These are phyloP conservation scores for Cololabis saira DNA, from an alignment of 2,113 vertebrate species.

Conservation along the genomic window DNA sequence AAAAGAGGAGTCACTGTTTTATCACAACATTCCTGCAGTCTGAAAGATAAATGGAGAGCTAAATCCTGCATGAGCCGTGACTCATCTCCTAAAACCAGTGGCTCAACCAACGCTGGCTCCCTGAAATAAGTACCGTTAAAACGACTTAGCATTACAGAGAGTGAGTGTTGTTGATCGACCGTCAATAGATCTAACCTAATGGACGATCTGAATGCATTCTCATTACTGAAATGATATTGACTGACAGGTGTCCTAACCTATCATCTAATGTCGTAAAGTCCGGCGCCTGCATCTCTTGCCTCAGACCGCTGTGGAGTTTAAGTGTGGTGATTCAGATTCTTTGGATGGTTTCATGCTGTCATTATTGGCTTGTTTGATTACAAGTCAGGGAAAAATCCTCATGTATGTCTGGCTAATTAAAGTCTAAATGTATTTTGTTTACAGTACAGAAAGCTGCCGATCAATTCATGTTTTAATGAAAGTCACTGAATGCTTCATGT, in stretches of 20 bases:
- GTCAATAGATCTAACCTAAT: too few species aligned
- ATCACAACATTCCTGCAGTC: too few species aligned
- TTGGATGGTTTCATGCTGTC: slow-evolving; percentile 31
- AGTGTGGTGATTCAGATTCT: slow-evolving; percentile 32
- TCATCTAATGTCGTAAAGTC: slow-evolving; percentile 6
- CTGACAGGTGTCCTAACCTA: slow-evolving; percentile 34
- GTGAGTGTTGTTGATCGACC: too few species aligned
- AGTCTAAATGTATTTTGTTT: slow-evolving; percentile 19
- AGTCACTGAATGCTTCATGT: not conserved
- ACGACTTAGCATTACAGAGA: too few species aligned
- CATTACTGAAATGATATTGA: slow-evolving; percentile 1
- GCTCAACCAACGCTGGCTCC: slow-evolving; percentile 23
- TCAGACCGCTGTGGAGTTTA: slow-evolving; percentile 33
- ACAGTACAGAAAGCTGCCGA: not conserved
- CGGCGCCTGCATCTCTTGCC: slow-evolving; percentile 42
- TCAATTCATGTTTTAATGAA: not conserved
- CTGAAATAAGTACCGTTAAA: too few species aligned
- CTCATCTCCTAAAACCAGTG: slow-evolving; percentile 41
- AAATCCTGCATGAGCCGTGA: slow-evolving; percentile 27
- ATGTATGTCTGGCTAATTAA: slow-evolving; percentile 22
- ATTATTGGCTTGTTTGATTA: slow-evolving; percentile 62
- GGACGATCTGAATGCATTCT: not conserved
- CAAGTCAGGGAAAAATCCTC: slow-evolving; percentile 35
- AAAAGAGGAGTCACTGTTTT: slow-evolving; percentile 25
- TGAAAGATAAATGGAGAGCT: too few species aligned